Evolutionary conservation across 2,113 vertebrate species (phyloP).

Genomic region (Heloderma charlesbogerti): DNA sequence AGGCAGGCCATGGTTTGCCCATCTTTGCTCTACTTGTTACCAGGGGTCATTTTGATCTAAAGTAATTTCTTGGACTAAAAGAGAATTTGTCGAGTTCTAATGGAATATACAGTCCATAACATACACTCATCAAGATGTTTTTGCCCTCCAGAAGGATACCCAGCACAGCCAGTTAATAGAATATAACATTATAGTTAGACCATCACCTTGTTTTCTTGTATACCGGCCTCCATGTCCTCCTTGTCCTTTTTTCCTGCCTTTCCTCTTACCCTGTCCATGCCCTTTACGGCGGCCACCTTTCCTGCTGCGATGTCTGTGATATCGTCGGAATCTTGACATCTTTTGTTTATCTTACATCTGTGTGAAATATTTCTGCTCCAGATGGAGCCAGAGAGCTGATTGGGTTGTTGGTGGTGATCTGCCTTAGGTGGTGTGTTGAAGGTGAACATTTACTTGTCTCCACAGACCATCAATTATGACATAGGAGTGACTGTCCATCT

Average conservation of each 20-base stretch:
- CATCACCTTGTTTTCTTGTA: slow-evolving; percentile 3
- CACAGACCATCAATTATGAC: slow-evolving; percentile 13
- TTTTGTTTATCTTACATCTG: slow-evolving; percentile 27
- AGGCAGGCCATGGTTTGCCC: background rate
- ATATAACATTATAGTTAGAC: background rate
- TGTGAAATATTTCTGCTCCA: background rate
- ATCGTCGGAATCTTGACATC: background rate
- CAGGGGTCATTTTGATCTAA: background rate
- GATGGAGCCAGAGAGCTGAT: background rate
- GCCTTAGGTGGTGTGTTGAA: background rate
- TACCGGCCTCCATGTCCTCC: background rate
- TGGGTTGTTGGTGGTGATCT: background rate
- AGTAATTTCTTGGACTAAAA: background rate
- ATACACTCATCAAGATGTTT: background rate
- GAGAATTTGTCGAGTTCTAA: background rate
- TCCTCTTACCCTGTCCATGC: background rate
- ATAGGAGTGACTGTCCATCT: background rate
- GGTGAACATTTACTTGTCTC: background rate
- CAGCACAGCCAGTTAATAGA: background rate
- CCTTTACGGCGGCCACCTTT: fast-evolving
- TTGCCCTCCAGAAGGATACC: background rate
- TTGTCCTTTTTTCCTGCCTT: background rate
- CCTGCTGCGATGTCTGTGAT: background rate
- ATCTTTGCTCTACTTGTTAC: background rate
- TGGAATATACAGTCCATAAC: background rate